Conservation (phyloP, 2,888 invertebrate genomes). For the Allacma fusca region DNA sequence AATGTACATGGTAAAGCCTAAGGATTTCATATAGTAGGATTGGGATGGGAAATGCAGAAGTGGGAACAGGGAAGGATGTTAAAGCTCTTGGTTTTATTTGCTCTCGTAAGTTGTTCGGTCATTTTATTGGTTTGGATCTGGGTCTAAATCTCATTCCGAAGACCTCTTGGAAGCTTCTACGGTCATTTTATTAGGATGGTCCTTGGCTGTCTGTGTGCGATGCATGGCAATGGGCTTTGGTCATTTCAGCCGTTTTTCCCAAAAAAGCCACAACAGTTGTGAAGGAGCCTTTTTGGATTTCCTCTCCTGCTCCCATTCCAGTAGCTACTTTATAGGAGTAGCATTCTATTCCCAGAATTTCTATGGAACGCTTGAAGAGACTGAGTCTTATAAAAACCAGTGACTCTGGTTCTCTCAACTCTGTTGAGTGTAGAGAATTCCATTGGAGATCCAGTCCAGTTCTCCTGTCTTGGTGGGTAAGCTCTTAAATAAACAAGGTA, state of each 20-base stretch:
- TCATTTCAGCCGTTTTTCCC: neutral
- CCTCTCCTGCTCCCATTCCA: neutral
- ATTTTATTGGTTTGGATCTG: slow-evolving; percentile 34
- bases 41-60: neutral
- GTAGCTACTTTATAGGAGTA: no score
- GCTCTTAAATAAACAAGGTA: slow-evolving; percentile 8
- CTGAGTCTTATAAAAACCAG: no score
- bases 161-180: slow-evolving; percentile 3
- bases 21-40: neutral
- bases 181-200: slow-evolving; percentile 39
- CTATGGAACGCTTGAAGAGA: no score
- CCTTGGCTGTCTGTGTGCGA: slow-evolving; percentile 19
- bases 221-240: slow-evolving; percentile 22
- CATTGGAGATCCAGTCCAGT: no score
- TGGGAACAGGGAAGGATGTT: slow-evolving; percentile 14
- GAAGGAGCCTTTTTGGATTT: neutral
- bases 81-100: slow-evolving; percentile 31
- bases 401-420: no score
- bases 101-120: slow-evolving; percentile 28
- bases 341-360: no score
- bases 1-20: no score
- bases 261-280: neutral
- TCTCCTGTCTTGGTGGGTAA: no score
- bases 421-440: no score
- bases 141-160: slow-evolving; percentile 26